Evolutionary conservation across 2,888 invertebrate species (phyloP).

Genomic region (Chrysodeixis includens): DNA sequence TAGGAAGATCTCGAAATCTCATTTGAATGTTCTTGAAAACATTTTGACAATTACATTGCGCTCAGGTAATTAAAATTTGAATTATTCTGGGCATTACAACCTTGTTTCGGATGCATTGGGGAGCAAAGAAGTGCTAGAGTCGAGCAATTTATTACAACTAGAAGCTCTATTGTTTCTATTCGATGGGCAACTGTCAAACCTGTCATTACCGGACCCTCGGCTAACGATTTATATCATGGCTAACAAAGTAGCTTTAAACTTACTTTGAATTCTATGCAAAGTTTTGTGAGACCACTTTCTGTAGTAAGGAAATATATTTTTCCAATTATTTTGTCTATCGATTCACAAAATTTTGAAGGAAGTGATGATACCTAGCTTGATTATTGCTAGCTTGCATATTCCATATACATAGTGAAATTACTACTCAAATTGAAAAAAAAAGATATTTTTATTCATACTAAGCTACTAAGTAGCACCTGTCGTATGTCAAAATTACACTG

Average conservation of each 20-base stretch:
- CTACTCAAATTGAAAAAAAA: too few species aligned
- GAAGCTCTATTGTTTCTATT: constrained; percentile 4
- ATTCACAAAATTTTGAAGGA: background rate
- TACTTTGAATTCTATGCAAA: background rate
- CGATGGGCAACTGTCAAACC: constrained; percentile 1
- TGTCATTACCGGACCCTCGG: background rate
- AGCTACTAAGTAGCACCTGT: too few species aligned
- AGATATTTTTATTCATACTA: too few species aligned
- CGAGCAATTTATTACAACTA: constrained; percentile 2
- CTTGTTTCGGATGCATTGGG: background rate
- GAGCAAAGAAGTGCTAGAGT: background rate
- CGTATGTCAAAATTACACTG: too few species aligned
- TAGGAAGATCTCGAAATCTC: too few species aligned
- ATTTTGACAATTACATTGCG: too few species aligned
- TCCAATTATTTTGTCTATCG: background rate
- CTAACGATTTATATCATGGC: constrained; percentile 1
- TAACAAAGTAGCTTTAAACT: constrained; percentile 4
- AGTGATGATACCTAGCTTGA: background rate
- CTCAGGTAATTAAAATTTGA: too few species aligned
- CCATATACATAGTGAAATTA: too few species aligned
- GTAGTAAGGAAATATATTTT: background rate
- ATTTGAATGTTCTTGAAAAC: too few species aligned
- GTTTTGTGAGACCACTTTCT: background rate
- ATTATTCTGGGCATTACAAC: background rate
- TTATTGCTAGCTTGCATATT: too few species aligned